Evolutionary conservation across 92 coral and sea anemone species (phyloP).

Genomic region (Palythoa grandis): DNA sequence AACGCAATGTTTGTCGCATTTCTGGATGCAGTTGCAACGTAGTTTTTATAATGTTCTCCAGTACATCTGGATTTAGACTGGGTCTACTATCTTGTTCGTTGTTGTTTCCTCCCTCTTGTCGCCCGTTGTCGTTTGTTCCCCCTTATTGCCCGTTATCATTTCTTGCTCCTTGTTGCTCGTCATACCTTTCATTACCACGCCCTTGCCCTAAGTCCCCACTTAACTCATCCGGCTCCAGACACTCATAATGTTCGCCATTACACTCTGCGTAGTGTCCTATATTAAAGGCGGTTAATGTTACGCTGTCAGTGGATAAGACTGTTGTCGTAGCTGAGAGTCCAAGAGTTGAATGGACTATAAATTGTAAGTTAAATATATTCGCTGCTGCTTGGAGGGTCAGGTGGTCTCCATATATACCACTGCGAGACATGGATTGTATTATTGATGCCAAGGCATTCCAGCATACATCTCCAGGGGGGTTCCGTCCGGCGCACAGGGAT

Average conservation of each 20-base stretch:
- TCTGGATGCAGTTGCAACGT: constrained; percentile 40
- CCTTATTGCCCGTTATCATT: neutral
- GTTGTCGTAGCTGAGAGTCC: neutral
- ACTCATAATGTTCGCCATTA: neutral
- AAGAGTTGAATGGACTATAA: neutral
- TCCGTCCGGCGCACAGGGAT: neutral
- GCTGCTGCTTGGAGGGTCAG: neutral
- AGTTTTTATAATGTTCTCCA: constrained; percentile 53
- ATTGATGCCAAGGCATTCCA: neutral
- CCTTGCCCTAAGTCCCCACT: neutral
- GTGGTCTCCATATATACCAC: neutral
- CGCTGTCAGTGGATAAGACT: neutral
- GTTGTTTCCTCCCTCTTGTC: no score
- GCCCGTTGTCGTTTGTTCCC: neutral
- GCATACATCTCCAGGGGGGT: neutral
- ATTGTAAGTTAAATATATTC: neutral
- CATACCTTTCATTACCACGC: neutral
- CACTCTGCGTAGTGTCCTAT: neutral
- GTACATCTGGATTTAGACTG: neutral
- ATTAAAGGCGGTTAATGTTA: neutral
- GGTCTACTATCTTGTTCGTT: neutral
- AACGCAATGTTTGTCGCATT: constrained; percentile 54
- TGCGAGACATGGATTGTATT: neutral
- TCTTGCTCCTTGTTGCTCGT: neutral
- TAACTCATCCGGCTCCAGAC: constrained; percentile 2